Conservation (phyloP, 2,888 invertebrate genomes). For the Noctua fimbriata region DNA sequence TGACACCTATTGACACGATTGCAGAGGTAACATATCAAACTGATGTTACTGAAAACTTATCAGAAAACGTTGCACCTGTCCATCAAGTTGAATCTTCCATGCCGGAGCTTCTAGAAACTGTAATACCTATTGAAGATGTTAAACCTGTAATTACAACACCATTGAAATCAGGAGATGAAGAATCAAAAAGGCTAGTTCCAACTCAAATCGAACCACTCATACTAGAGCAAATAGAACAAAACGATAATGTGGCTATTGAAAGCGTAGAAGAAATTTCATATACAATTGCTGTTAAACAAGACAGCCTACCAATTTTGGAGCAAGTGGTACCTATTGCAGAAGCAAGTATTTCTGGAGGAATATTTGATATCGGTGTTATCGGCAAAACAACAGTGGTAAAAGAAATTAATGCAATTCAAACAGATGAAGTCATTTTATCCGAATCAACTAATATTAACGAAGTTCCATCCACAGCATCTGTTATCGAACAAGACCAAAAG, state of each 20-base stretch:
- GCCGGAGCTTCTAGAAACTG: constrained; percentile 16
- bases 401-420: background rate
- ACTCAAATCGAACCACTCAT: constrained; percentile 6
- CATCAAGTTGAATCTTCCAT: constrained; percentile 7
- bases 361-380: background rate
- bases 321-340: constrained; percentile 5
- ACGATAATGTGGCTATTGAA: background rate
- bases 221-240: constrained; percentile 25
- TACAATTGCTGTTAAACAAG: constrained; percentile 18
- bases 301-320: constrained; percentile 10
- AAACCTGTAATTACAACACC: background rate
- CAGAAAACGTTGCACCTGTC: background rate
- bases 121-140: constrained; percentile 2
- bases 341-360: background rate
- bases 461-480: background rate
- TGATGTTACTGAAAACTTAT: background rate
- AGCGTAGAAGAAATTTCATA: background rate
- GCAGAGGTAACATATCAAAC: background rate
- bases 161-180: background rate
- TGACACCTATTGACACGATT: background rate
- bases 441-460: constrained; percentile 2
- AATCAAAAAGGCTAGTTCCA: background rate
- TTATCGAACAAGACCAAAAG: background rate
- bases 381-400: background rate
- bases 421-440: constrained; percentile 2